Evolutionary conservation across 2,888 invertebrate species (phyloP).

Genomic region (Tetragonula carbonaria): DNA sequence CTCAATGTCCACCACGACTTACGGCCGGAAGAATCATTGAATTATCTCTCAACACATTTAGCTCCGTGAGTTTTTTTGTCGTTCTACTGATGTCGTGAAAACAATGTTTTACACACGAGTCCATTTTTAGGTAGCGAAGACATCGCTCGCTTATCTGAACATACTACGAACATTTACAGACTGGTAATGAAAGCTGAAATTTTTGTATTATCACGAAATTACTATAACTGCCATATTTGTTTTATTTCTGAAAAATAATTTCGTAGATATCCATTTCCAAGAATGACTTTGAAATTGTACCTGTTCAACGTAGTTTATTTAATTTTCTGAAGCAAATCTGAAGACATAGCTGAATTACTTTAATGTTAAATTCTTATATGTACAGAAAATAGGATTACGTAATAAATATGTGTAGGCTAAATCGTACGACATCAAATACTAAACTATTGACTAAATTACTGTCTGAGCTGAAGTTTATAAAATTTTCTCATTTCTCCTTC

Average conservation of each 20-base stretch:
- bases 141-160: constrained; percentile 64
- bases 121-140: constrained; percentile 47
- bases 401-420: background rate
- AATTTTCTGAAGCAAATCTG: background rate
- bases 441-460: background rate
- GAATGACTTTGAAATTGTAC: background rate
- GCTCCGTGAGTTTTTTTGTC: constrained; percentile 15
- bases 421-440: background rate
- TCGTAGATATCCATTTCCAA: background rate
- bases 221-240: too few relatives aligned
- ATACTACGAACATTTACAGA: constrained; percentile 54
- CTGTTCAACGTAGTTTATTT: background rate
- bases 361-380: background rate
- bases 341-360: too few relatives aligned
- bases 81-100: too few relatives aligned
- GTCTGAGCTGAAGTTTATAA: background rate
- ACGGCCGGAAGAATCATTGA: constrained; percentile 74
- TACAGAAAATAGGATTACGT: background rate
- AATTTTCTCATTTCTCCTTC: background rate
- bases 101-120: background rate
- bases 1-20: constrained; percentile 69
- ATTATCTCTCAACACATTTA: constrained; percentile 70
- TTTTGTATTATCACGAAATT: background rate
- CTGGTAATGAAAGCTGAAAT: constrained; percentile 7
- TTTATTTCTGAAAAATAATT: background rate